Conservation (phyloP, 2,888 invertebrate species). For the Melinaea menophilus region DNA sequence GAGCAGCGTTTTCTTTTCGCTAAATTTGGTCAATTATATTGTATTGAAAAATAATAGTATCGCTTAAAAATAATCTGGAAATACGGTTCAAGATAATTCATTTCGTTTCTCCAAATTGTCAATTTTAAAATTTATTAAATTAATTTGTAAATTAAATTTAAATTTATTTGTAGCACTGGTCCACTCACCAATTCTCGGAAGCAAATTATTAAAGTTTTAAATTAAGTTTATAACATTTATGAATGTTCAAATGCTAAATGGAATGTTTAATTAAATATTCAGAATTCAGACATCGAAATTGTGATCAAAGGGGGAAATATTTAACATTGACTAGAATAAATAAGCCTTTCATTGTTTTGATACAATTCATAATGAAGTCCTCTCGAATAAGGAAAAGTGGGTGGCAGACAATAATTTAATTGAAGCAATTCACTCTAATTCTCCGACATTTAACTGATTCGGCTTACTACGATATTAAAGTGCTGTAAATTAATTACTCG, state of each 20-base stretch:
- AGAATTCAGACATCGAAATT: neutral
- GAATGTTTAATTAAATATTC: constrained; percentile 1
- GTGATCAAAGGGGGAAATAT: constrained; percentile 1
- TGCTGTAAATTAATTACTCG: too few relatives aligned
- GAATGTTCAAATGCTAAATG: neutral
- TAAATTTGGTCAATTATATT: constrained; percentile 20
- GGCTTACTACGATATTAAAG: too few relatives aligned
- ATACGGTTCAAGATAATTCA: constrained; percentile 49
- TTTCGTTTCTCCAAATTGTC: constrained; percentile 71
- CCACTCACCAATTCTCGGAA: too few relatives aligned
- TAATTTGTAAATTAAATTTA: too few relatives aligned
- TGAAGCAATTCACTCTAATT: neutral
- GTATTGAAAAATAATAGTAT: neutral
- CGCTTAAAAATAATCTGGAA: too few relatives aligned
- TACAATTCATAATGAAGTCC: neutral
- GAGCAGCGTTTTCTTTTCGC: constrained; percentile 11
- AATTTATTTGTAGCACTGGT: too few relatives aligned
- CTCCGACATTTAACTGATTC: too few relatives aligned
- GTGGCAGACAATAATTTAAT: neutral
- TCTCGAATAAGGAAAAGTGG: neutral
- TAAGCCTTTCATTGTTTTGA: constrained; percentile 4
- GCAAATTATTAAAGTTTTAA: neutral
- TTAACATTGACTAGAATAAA: constrained; percentile 5
- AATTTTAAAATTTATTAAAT: constrained; percentile 66
- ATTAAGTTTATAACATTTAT: neutral